Percentiles rank a stretch among this genome's conserved stretches.
Evolutionary conservation across 2,113 vertebrate species (phyloP).

Genomic region (Mirounga angustirostris): DNA sequence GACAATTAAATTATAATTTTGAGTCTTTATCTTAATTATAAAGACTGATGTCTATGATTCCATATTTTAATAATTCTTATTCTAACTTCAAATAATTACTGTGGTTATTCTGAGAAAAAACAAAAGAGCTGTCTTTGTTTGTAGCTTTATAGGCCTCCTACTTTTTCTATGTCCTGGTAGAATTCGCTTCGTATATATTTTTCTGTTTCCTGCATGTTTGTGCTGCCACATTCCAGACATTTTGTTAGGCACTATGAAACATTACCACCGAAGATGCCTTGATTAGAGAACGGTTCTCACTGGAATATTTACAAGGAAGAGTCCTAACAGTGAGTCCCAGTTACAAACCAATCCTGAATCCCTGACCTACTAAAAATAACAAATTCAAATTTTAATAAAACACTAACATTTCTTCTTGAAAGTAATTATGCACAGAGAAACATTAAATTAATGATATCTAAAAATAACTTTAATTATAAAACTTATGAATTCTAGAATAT

Average conservation of each 20-base stretch:
- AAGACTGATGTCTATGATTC: background rate
- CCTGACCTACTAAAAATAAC: slow-evolving; percentile 26
- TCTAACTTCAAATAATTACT: background rate
- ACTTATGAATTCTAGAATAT: background rate
- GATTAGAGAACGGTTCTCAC: slow-evolving; percentile 94
- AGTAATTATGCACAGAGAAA: slow-evolving; percentile 49
- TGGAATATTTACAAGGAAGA: slow-evolving; percentile 97
- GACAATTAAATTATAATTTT: background rate
- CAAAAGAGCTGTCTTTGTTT: background rate
- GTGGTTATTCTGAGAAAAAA: background rate
- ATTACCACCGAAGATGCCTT: slow-evolving; percentile 96
- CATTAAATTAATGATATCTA: slow-evolving; percentile 24
- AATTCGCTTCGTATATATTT: slow-evolving; percentile 77
- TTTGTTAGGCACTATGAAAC: slow-evolving; percentile 94
- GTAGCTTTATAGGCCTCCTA: background rate
- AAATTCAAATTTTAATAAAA: background rate
- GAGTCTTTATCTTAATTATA: background rate
- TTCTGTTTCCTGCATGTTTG: slow-evolving; percentile 84
- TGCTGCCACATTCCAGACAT: slow-evolving; percentile 89
- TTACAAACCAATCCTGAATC: slow-evolving; percentile 47
- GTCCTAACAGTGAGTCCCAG: slow-evolving; percentile 60
- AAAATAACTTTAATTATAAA: slow-evolving; percentile 25
- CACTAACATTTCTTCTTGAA: background rate
- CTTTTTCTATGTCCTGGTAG: slow-evolving; percentile 58
- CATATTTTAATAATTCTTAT: slow-evolving; percentile 30